phyloP scores from a whole-genome alignment of 2,113 vertebrate species.

The Columbina picui region DNA sequence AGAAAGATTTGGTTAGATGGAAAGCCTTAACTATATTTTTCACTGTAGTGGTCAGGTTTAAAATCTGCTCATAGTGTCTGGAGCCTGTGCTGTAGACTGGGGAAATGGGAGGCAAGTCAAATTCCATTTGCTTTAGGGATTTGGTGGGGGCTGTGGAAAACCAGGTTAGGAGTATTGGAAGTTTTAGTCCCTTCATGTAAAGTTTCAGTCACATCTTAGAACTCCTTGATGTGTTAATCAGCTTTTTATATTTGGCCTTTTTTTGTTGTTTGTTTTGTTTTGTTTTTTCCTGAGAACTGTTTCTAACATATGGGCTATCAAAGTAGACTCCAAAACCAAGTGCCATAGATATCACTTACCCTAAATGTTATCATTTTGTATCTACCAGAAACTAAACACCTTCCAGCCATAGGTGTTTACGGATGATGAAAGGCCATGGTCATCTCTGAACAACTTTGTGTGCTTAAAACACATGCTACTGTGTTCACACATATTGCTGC shows the following conservation, averaged over 20 bases:
- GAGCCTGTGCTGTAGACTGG: not conserved
- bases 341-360: not conserved
- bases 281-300: not conserved
- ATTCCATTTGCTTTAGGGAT: not conserved
- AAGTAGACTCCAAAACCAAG: not conserved
- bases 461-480: not conserved
- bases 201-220: not conserved
- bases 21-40: not conserved
- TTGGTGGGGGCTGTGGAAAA: not conserved
- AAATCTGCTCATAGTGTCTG: not conserved
- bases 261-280: not conserved
- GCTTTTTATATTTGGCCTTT: rapidly evolving
- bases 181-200: not conserved
- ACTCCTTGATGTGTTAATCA: not conserved
- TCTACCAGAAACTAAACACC: not conserved
- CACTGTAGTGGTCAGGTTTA: not conserved
- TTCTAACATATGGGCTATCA: not conserved
- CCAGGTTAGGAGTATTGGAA: not conserved
- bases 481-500: not conserved
- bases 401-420: not conserved
- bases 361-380: not conserved
- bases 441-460: not conserved
- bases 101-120: not conserved
- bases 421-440: not conserved
- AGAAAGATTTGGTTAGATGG: not conserved